A percentile compares a stretch with the other conserved stretches of the same genome.
Evolutionary conservation across 2,797 vertebrate species (phyloP).

Genomic region (Parauchenoglanis ngamensis): DNA sequence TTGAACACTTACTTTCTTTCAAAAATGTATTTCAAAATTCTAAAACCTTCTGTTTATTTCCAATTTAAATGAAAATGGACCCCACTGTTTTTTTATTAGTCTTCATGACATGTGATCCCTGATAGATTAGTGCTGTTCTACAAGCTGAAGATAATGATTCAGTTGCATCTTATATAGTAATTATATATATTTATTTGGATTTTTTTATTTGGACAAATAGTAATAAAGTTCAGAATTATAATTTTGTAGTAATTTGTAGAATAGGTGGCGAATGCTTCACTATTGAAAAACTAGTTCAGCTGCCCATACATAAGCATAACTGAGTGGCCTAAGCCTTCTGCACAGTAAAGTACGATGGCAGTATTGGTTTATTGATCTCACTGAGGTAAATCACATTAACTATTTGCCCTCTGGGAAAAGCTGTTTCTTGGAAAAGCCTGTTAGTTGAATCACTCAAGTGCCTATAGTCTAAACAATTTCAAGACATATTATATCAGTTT

Average conservation of each 20-base stretch:
- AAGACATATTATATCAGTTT: background rate
- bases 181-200: no score
- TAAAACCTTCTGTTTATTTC: no score
- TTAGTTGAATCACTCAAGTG: background rate
- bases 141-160: background rate
- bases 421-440: conserved; percentile 15
- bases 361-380: conserved; percentile 33
- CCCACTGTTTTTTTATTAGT: no score
- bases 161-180: background rate
- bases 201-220: background rate
- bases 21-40: no score
- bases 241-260: background rate
- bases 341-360: background rate
- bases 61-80: no score
- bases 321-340: background rate
- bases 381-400: conserved; percentile 55
- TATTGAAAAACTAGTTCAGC: no score
- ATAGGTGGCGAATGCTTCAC: background rate
- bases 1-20: no score
- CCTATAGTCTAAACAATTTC: background rate
- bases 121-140: background rate
- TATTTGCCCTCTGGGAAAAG: background rate
- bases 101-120: no score
- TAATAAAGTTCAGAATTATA: background rate
- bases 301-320: no score